Base-by-base conservation (phyloP, 1,140 invertebrate species). In the Odontomachus brunneus region DNA sequence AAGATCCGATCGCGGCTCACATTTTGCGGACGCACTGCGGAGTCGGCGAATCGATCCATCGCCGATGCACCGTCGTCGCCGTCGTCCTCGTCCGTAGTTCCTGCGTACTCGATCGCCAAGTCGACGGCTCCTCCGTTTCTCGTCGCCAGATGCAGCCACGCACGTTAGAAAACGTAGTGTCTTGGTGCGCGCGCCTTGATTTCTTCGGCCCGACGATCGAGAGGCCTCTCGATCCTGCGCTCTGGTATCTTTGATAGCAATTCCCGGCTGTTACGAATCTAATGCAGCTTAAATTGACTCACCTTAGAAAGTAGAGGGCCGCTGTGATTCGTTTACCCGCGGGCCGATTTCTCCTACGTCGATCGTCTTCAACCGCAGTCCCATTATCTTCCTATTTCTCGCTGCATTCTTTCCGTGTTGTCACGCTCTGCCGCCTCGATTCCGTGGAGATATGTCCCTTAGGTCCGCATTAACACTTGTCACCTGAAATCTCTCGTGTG, bases 91-190 rank as follows among this genome's bases (percentile, higher is more conserved):
- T 44, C 38, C 0, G 9, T 19, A n/a, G 24, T 49, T 17, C 26
- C 44, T n/a, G 29, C 51, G 63, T 0, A 24, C 48, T 78, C 63
- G 26, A 48, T 63, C 51, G 49, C 74, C 11, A 19, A 51, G 15
- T 49, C 26, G 44, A n/a, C 3, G 29, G 55, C 44, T 19, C 48
- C 9, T 24, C 17, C 19, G 4, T 7, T 44, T 44, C 14, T 66
- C 19, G 57, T 15, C 17, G 29, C 26, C 29, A 5, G 29, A 33
- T 14, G 17, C 1, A 3, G 53, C 29, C n/a, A 55, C 38, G 53
- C 29, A 17, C 51, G 33, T 69, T 57, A 22, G 33, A 78, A 67
- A 19, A 78, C 51, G 48, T 44, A 80, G n/a, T n/a, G 51, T 71
- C 65, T 44, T 12, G 12, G 67, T 78, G 48, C 17, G 44, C 60